Conservation (phyloP, 2,797 vertebrate species). For the Agapornis canus region DNA sequence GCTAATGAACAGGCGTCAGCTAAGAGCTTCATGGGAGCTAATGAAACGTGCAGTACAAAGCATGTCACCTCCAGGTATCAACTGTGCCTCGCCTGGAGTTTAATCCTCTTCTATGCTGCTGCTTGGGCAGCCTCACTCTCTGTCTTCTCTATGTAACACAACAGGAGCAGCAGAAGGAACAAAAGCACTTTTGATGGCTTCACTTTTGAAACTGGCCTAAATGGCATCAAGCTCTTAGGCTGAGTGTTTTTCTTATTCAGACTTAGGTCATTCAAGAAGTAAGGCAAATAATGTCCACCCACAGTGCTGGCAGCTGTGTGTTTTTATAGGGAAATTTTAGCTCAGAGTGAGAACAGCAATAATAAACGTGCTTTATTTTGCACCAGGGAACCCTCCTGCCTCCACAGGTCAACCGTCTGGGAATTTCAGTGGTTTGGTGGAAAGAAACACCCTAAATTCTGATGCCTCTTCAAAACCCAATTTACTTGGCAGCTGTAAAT, state of each 20-base stretch:
- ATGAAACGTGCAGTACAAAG: slow-evolving; percentile 30
- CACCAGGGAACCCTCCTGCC: not conserved
- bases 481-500: not conserved
- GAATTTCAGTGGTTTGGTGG: not conserved
- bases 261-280: not conserved
- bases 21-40: slow-evolving; percentile 14
- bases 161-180: slow-evolving; percentile 1
- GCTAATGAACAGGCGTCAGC: slow-evolving; percentile 19
- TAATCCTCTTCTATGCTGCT: not conserved
- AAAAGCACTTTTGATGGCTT: not conserved
- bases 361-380: not conserved
- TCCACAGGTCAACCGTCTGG: not conserved
- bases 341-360: not conserved
- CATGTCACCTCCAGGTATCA: slow-evolving; percentile 39
- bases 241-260: not conserved
- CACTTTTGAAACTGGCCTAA: not conserved
- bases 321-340: not conserved
- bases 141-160: not conserved
- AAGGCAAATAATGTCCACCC: not conserved
- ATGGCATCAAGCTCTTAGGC: not conserved
- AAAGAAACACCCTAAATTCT: not conserved
- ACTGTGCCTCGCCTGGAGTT: not conserved
- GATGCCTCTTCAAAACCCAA: not conserved
- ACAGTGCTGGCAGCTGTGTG: not conserved
- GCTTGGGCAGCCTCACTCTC: not conserved